Conservation (phyloP, 1,140 invertebrate genomes). For the Drosophila ercepeae region DNA sequence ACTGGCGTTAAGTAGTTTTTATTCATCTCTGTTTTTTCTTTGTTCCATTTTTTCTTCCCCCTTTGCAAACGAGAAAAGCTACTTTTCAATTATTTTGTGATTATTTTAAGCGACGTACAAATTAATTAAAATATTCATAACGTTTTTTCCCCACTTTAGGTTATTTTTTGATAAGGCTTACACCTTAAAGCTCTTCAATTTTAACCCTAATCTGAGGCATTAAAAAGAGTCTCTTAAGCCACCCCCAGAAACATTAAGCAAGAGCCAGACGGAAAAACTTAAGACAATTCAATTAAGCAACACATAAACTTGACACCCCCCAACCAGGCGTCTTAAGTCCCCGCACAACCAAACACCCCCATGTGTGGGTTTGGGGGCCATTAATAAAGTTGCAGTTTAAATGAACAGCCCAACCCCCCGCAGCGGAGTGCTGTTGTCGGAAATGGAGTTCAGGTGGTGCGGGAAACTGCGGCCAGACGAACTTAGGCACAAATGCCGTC, state of each 20-base stretch:
- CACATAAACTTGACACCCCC: slow-evolving; percentile 71
- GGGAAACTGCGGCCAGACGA: slow-evolving; percentile 59
- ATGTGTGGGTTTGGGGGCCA: slow-evolving; percentile 25
- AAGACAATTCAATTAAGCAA: slow-evolving; percentile 74
- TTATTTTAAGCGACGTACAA: background rate
- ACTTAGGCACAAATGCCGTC: slow-evolving; percentile 58
- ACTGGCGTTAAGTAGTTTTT: slow-evolving; percentile 45
- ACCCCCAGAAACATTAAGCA: slow-evolving; percentile 31
- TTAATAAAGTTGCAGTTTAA: slow-evolving; percentile 77
- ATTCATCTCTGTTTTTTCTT: too few relatives aligned
- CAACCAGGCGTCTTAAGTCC: slow-evolving; percentile 28
- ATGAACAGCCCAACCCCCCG: slow-evolving; percentile 65
- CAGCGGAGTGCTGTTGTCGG: background rate
- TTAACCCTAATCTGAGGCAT: slow-evolving; percentile 9
- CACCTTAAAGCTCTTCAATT: background rate
- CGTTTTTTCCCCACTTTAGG: too few relatives aligned
- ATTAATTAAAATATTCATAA: background rate
- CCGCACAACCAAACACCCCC: background rate
- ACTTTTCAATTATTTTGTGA: background rate
- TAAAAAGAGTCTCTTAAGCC: slow-evolving; percentile 20
- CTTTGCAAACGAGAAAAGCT: background rate
- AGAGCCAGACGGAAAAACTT: slow-evolving; percentile 45
- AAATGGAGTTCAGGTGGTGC: background rate
- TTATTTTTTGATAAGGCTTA: too few relatives aligned
- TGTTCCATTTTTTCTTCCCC: too few relatives aligned